A percentile compares a stretch with the other conserved stretches of the same genome.
These are phyloP conservation scores for Gymnosoma rotundatum DNA, from an alignment of 2,888 invertebrate genomes.

Conservation along the genomic window DNA sequence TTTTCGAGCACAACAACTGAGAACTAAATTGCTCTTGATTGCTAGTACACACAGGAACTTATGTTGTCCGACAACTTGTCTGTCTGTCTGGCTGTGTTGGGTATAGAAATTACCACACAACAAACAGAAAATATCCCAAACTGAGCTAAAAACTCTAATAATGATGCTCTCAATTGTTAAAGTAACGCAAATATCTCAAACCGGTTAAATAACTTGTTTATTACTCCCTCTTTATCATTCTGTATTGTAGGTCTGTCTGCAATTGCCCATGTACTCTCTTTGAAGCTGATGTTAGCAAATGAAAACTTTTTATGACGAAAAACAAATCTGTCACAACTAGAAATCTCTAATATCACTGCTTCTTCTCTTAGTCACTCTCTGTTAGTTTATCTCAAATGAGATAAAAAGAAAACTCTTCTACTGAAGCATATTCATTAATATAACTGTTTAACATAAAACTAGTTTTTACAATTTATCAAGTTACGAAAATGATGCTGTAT, in stretches of 20 bases:
- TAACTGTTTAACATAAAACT: conserved; percentile 62
- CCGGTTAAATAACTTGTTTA: conserved; percentile 60
- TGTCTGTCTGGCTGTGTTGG: conserved; percentile 26
- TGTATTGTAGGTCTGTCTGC: not conserved
- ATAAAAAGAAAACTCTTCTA: conserved; percentile 42
- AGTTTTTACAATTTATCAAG: conserved; percentile 36
- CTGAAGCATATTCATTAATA: conserved; percentile 45
- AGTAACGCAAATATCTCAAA: conserved; percentile 63
- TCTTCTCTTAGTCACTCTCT: conserved; percentile 8
- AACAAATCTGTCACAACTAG: conserved; percentile 41
- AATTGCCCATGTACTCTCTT: conserved; percentile 1
- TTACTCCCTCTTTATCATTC: conserved; percentile 37
- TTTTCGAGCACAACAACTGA: conserved; percentile 81
- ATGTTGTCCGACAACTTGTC: conserved; percentile 54
- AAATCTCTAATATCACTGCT: conserved; percentile 52
- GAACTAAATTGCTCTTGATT: conserved; percentile 78
- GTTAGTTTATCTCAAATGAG: not conserved
- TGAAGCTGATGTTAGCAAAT: conserved; percentile 8
- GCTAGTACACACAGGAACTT: conserved; percentile 75
- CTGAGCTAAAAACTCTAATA: conserved; percentile 19
- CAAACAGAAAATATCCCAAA: conserved; percentile 33
- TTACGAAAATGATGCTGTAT: conserved; percentile 41
- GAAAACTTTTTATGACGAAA: conserved; percentile 39
- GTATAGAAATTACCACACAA: conserved; percentile 33
- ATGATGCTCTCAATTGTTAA: conserved; percentile 56